Base-by-base conservation (phyloP, 2,797 vertebrate genomes). In the Macroramphosus scolopax region DNA sequence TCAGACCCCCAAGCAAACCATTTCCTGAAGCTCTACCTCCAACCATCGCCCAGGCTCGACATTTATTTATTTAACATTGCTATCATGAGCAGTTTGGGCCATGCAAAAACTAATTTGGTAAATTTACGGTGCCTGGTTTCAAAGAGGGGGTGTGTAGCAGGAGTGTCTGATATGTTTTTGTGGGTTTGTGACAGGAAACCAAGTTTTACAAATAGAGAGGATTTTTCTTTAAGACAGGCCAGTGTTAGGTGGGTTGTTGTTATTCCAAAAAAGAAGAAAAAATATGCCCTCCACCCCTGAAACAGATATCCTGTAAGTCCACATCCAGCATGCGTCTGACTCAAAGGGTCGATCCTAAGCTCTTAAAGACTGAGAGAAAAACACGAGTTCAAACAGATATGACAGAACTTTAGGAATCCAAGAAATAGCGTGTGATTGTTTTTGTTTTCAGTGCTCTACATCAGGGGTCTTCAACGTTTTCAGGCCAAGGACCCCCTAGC, bases 21-120 rank as follows among this genome's bases (percentile, higher is more conserved):
- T 80, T 82, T 86, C 83, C 81, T 80, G 78, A 52, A 75, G 48
- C 30, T 46, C 46, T 32, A 42, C 69, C 62, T 72, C 72, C 74
- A 62, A 75, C 82, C 68, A 68, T 68, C 15, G 41, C 31, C 53
- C 32, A 24, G 17, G 39, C 56, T 69, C 72, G 75, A 77, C 73
- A 78, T 81, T 73, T 85, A 79, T 88, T 84, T 87, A 76, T 80
- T 77, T 56, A 80, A 63, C 58, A 51, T 51, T 35, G 42, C 60
- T 74, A 63, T 76, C 72, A 44, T 40, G 63, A 50, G 51, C 53
- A 42, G 47, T 77, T 70, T 61, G 38, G 54, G 54, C 47, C 49
- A 53, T 42, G 53, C 48, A 57, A 72, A 77, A 74, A 76, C 33
- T 15, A 68, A 82, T 72, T 64, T 69, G 48, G 51, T n/a, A 40